Percentiles rank a stretch among this genome's conserved stretches.
These are phyloP conservation scores for Cepaea nemoralis DNA, from an alignment of 1,140 invertebrate genomes.

Conservation along the genomic window DNA sequence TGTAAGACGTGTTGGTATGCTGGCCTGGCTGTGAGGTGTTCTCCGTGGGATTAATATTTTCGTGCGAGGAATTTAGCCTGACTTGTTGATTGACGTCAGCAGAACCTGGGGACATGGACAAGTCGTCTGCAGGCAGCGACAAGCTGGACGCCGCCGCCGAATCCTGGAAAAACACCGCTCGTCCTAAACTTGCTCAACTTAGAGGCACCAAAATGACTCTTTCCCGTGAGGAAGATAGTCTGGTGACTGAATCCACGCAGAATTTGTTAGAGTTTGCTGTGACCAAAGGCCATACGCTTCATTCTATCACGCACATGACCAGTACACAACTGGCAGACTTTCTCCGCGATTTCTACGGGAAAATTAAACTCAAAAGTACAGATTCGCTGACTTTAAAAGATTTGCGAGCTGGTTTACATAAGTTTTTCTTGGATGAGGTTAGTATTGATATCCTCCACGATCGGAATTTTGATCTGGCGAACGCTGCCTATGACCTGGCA, in stretches of 20 bases:
- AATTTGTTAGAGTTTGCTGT: conserved; percentile 51
- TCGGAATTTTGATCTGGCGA: conserved; percentile 56
- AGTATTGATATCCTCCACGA: conserved; percentile 61
- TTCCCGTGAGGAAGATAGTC: conserved; percentile 46
- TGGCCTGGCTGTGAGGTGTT: too few relatives aligned
- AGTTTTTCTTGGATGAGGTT: conserved; percentile 60
- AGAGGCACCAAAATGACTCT: conserved; percentile 45
- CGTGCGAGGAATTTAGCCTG: too few relatives aligned
- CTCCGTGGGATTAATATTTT: too few relatives aligned
- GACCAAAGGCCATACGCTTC: conserved; percentile 55
- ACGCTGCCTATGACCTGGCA: conserved; percentile 57
- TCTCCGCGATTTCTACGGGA: conserved; percentile 61
- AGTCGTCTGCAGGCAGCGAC: conserved; percentile 44
- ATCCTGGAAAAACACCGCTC: conserved; percentile 42
- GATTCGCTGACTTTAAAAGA: conserved; percentile 49
- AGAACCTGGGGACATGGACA: conserved; percentile 54
- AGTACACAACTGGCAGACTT: conserved; percentile 56
- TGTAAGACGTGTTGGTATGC: not conserved
- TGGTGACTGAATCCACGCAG: conserved; percentile 51
- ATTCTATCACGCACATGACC: conserved; percentile 53
- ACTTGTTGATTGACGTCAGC: conserved; percentile 57
- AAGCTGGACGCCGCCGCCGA: conserved; percentile 48
- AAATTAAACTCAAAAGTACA: conserved; percentile 51
- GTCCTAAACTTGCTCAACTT: conserved; percentile 44
- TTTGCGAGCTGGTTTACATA: conserved; percentile 56